Evolutionary conservation across 1,140 invertebrate species (phyloP), one percentile per base, ranked within the genome.

Genomic region (Zaprionus ghesquierei): DNA sequence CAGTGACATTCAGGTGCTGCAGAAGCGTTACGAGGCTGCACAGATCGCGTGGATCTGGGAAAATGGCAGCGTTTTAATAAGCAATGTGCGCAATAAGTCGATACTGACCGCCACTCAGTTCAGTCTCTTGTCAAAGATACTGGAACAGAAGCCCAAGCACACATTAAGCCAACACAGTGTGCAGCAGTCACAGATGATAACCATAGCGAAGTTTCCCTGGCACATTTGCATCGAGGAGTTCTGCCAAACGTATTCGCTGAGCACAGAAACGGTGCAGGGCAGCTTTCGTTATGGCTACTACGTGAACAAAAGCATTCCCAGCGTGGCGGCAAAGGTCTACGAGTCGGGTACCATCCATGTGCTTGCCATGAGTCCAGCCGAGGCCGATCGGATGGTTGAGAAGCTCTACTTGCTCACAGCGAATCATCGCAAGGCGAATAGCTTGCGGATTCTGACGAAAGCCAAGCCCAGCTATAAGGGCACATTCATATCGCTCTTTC

Each of bases 21-120:
- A 73, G 22, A 49, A 53, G 12, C 58, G 41, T 0, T 79, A 29
- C 25, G 69, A 54, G 46, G 46, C 18, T 5, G 41, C 50, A 0
- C 68, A 59, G 9, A 18, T 79, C 15, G 73, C 73, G 8, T 79
- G 79, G 77, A 50, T 79, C 5, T 81, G 79, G 79, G 6, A 23
- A 3, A 61, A 69, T 38, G 79, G 77, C 20, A 63, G 31, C 22
- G 12, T 81, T 0, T 38, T 79, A 31, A 77, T 81, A 5, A 55
- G 56, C 13, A 73, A 81, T 51, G 61, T 56, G 4, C 58, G 55
- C 18, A 65, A 29, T 23, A 50, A 55, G 1, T 20, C 13, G 0
- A 38, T 62, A 15, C 44, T 79, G 9, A 29, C 13, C 10, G 61
- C 69, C 9, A 72, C 77, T 0, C 73, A 77, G 25, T 15, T 10